Base-by-base conservation (phyloP, 64 coral and sea anemone species). In the Exaiptasia diaphana region DNA sequence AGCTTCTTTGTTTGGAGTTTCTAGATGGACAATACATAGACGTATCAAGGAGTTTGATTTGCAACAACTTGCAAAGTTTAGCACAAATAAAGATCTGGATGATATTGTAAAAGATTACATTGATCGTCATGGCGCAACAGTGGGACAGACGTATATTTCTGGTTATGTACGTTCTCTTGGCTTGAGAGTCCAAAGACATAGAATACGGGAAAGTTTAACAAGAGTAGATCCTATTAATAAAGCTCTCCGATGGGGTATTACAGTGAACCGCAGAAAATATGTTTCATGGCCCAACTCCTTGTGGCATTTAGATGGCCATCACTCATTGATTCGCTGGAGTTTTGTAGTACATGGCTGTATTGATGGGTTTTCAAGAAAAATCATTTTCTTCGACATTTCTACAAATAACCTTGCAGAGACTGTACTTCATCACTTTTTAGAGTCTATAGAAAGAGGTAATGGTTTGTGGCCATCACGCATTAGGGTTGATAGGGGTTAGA, bases 261-360 rank as follows among this genome's bases (percentile, higher is more conserved):
- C 71, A 5, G 33, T 76, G 20, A 9, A 68, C 3, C 36, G 82
- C 4, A 44, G 35, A 41, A 14, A n/a, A 1, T 85, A 85, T 26
- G 82, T 85, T 0, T 4, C 82, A 13, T 26, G 46, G 26, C 85
- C 85, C 54, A 78, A 87, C 15, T 64, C 38, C 4, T 3, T 86
- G 2, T 87, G 73, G 85, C 74, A 87, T 41, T 52, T 87, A 10
- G 85, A 87, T 26, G 59, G 74, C 4, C 82, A 86, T 71, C 82
- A 76, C 70, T 87, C 30, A 78, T 78, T 23, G 49, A 87, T 43
- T 62, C 45, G 73, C 24, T 76, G 73, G 80, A 38, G 17, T 20
- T 38, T 83, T 1, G 65, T 72, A 14, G 12, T 83, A 2, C 65
- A 83, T 55, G 82, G 29, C 6, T 56, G 14, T 7, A 87, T 87